A percentile compares a stretch with the other conserved stretches of the same genome.
These are phyloP conservation scores for Colletes latitarsis DNA, from an alignment of 1,140 invertebrate genomes.

Conservation along the genomic window DNA sequence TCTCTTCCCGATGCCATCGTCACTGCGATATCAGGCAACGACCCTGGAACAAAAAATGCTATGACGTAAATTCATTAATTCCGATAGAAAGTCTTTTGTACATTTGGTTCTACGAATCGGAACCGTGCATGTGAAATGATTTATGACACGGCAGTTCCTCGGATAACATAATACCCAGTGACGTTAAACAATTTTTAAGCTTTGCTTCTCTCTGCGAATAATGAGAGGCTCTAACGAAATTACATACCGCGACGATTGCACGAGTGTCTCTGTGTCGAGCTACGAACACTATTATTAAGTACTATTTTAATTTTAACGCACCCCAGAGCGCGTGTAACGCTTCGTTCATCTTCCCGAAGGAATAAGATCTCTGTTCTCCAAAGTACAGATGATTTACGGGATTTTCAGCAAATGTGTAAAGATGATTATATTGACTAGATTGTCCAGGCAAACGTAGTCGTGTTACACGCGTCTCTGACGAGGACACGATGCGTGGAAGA, in stretches of 20 bases:
- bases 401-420: constrained; percentile 7
- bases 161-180: not conserved
- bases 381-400: not conserved
- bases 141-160: not conserved
- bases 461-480: constrained; percentile 37
- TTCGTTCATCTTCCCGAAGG: not conserved
- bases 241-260: not conserved
- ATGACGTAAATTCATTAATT: constrained; percentile 18
- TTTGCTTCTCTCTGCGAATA: not conserved
- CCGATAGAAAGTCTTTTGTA: not conserved
- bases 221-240: no score
- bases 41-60: constrained; percentile 56
- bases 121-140: not conserved
- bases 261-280: not conserved
- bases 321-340: not conserved
- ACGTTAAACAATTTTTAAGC: not conserved
- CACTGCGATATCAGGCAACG: constrained; percentile 70
- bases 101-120: not conserved
- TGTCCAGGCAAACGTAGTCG: constrained; percentile 18
- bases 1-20: constrained; percentile 72
- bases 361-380: not conserved
- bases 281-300: not conserved
- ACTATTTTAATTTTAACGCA: not conserved
- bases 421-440: constrained; percentile 27
- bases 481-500: constrained; percentile 25